phyloP scores from a whole-genome alignment of 2,888 invertebrate genomes.

The Hedya salicella region DNA sequence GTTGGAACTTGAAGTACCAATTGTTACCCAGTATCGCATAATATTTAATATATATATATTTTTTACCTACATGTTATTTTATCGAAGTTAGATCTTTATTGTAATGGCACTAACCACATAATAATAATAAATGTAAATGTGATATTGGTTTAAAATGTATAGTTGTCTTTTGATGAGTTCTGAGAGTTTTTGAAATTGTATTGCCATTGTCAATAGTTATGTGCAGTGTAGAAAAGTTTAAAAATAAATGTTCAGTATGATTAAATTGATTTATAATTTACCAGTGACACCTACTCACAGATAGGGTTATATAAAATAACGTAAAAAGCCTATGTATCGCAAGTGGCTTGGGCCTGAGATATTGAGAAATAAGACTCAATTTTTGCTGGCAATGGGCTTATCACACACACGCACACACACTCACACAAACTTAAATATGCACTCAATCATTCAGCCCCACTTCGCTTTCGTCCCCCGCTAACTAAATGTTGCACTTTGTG shows the following conservation, averaged over 20 bases:
- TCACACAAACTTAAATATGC: constrained; percentile 3
- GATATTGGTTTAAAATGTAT: constrained; percentile 18
- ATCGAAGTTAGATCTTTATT: neutral
- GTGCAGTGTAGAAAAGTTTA: constrained; percentile 6
- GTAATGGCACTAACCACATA: constrained; percentile 17
- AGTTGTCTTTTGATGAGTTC: neutral
- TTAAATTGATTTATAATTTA: constrained; percentile 19
- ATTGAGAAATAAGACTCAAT: neutral
- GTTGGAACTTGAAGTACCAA: neutral
- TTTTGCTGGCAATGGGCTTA: neutral
- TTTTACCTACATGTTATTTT: neutral
- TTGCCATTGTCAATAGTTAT: neutral
- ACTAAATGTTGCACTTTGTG: constrained; percentile 12
- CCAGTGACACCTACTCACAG: neutral
- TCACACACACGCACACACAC: constrained; percentile 19
- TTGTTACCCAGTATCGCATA: neutral
- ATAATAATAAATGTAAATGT: constrained; percentile 32
- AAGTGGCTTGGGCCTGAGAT: constrained; percentile 12
- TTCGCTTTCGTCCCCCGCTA: constrained; percentile 25
- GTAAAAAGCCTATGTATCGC: constrained; percentile 11
- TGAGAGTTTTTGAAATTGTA: neutral
- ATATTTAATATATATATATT: too few species aligned
- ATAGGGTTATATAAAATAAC: neutral
- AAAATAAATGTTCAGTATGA: constrained; percentile 36
- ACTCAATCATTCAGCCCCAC: constrained; percentile 29